Evolutionary conservation across 2,797 vertebrate species (phyloP).

Genomic region (Melanotaenia nigrans): DNA sequence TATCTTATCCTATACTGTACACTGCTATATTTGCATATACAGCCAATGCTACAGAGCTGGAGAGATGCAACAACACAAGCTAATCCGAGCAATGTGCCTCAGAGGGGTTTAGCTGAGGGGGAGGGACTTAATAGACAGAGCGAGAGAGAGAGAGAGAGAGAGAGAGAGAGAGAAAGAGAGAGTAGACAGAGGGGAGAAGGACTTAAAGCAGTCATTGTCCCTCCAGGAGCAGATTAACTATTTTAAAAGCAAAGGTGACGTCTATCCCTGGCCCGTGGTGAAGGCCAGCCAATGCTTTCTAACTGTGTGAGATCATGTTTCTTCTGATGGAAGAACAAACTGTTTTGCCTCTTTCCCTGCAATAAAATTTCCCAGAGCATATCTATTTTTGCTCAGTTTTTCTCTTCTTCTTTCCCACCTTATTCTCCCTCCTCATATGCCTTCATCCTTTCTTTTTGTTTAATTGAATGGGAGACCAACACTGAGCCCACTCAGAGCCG

Average conservation of each 20-base stretch:
- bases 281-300: constrained; percentile 35
- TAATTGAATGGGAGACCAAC: constrained; percentile 51
- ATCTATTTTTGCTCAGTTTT: constrained; percentile 44
- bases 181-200: constrained; percentile 28
- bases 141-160: background rate
- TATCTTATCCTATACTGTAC: constrained; percentile 23
- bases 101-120: constrained; percentile 68
- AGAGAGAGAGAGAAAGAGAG: too few relatives aligned
- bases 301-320: constrained; percentile 43
- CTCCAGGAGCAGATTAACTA: constrained; percentile 78
- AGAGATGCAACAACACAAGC: constrained; percentile 67
- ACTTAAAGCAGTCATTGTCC: constrained; percentile 76
- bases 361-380: constrained; percentile 10
- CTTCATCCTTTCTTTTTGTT: constrained; percentile 47
- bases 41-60: constrained; percentile 43
- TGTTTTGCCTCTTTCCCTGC: constrained; percentile 30
- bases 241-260: constrained; percentile 82
- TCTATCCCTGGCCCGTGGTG: constrained; percentile 44
- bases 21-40: constrained; percentile 52
- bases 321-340: constrained; percentile 23
- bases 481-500: constrained; percentile 36
- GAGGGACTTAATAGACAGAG: constrained; percentile 64
- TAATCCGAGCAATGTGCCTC: constrained; percentile 75
- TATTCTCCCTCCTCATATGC: constrained; percentile 20
- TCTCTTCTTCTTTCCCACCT: constrained; percentile 36